These are phyloP conservation scores for Drosophila fulvimacula DNA, from an alignment of 2,888 invertebrate genomes.

Conservation along the genomic window DNA sequence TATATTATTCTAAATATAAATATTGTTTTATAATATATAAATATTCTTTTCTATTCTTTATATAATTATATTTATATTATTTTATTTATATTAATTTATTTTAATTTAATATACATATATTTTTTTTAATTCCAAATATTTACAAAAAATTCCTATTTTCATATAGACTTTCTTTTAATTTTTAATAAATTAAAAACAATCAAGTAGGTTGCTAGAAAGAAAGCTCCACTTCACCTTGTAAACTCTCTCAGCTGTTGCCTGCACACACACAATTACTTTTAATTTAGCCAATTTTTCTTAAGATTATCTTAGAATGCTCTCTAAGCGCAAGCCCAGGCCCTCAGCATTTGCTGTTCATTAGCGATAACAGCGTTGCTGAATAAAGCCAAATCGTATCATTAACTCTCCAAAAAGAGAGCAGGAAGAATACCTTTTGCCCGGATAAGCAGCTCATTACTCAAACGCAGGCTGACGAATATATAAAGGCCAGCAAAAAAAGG, in stretches of 20 bases:
- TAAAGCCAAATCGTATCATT: slow-evolving; percentile 65
- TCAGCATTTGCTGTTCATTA: slow-evolving; percentile 41
- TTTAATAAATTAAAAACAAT: neutral
- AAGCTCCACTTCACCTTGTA: neutral
- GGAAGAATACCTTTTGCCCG: slow-evolving; percentile 53
- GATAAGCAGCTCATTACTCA: slow-evolving; percentile 79
- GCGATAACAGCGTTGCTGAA: slow-evolving; percentile 20
- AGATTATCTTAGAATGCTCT: neutral
- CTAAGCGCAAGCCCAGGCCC: neutral
- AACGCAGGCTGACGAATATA: slow-evolving; percentile 38
- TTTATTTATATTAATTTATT: no score
- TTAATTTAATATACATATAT: no score
- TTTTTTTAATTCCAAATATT: no score
- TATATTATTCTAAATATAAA: no score
- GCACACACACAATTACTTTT: slow-evolving; percentile 4
- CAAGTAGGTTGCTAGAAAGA: neutral
- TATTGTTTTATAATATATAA: no score
- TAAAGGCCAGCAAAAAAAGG: slow-evolving; percentile 16
- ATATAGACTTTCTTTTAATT: neutral
- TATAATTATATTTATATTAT: no score
- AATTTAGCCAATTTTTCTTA: neutral
- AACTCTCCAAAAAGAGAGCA: slow-evolving; percentile 34
- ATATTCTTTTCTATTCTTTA: no score
- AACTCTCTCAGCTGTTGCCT: neutral
- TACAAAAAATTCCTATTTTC: neutral